Conservation (phyloP, 1,140 invertebrate species). For the Cotesia chilonis region DNA sequence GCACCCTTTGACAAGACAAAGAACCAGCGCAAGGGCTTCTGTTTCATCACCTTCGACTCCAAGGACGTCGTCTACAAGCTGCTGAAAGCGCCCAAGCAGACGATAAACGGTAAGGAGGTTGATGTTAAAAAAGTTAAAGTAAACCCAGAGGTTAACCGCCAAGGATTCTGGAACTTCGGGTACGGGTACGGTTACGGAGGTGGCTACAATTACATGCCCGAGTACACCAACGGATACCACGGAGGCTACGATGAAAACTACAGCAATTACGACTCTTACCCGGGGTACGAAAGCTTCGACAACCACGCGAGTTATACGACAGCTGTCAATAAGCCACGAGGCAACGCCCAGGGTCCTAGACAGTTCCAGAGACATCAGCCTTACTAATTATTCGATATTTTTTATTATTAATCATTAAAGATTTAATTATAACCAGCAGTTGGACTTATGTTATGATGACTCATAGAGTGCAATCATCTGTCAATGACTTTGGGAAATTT, state of each 20-base stretch:
- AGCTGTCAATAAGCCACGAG: slow-evolving; percentile 57
- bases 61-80: slow-evolving; percentile 71
- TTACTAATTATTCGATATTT: slow-evolving; percentile 53
- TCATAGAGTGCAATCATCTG: too few relatives aligned
- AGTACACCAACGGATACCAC: slow-evolving; percentile 62
- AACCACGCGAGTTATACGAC: slow-evolving; percentile 59
- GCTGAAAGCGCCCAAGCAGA: slow-evolving; percentile 72
- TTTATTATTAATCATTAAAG: slow-evolving; percentile 22
- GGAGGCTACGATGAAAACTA: slow-evolving; percentile 62
- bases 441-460: not conserved
- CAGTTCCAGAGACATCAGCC: slow-evolving; percentile 67
- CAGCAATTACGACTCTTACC: slow-evolving; percentile 56
- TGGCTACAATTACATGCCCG: slow-evolving; percentile 64
- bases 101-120: slow-evolving; percentile 72
- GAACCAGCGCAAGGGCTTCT: slow-evolving; percentile 74
- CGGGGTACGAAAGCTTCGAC: slow-evolving; percentile 56
- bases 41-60: slow-evolving; percentile 75
- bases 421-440: slow-evolving; percentile 15
- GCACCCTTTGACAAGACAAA: slow-evolving; percentile 78
- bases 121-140: slow-evolving; percentile 68
- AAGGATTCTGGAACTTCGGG: slow-evolving; percentile 62
- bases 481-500: too few relatives aligned
- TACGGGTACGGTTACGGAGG: slow-evolving; percentile 63
- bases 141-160: slow-evolving; percentile 61
- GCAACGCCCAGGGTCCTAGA: slow-evolving; percentile 61